phyloP scores from a whole-genome alignment of 1,140 invertebrate species.

The Argopecten irradians region DNA sequence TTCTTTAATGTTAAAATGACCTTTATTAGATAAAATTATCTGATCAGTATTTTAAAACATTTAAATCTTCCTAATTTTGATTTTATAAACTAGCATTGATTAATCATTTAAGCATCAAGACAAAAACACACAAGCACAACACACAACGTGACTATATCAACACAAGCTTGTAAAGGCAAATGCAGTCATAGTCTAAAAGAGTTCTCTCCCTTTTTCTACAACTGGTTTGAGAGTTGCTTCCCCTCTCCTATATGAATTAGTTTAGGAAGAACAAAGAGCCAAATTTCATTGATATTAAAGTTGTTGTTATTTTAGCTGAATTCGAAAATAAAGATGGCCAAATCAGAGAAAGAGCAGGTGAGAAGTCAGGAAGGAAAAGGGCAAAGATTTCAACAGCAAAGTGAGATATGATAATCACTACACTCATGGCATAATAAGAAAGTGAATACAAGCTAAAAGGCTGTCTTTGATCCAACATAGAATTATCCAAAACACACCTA shows the following conservation, averaged over 20 bases:
- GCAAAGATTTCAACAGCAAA: not conserved
- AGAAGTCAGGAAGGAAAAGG: too few species aligned
- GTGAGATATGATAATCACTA: not conserved
- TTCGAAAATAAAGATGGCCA: not conserved
- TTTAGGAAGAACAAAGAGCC: not conserved
- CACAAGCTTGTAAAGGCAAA: constrained; percentile 16
- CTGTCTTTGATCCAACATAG: not conserved
- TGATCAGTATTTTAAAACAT: too few species aligned
- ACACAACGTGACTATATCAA: not conserved
- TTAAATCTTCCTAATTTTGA: too few species aligned
- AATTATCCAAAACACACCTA: not conserved
- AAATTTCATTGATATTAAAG: not conserved
- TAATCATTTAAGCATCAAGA: not conserved
- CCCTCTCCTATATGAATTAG: not conserved
- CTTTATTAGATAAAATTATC: too few species aligned
- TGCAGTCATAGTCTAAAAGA: constrained; percentile 2
- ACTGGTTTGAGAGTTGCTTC: not conserved
- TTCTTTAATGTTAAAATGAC: too few species aligned
- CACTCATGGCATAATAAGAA: constrained; percentile 4
- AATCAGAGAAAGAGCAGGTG: not conserved
- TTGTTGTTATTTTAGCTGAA: not conserved
- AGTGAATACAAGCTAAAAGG: constrained; percentile 1
- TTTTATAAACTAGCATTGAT: too few species aligned
- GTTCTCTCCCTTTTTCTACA: not conserved
- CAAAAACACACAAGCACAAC: constrained; percentile 14